phyloP scores from a whole-genome alignment of 2,113 vertebrate species.

The Zootoca vivipara region DNA sequence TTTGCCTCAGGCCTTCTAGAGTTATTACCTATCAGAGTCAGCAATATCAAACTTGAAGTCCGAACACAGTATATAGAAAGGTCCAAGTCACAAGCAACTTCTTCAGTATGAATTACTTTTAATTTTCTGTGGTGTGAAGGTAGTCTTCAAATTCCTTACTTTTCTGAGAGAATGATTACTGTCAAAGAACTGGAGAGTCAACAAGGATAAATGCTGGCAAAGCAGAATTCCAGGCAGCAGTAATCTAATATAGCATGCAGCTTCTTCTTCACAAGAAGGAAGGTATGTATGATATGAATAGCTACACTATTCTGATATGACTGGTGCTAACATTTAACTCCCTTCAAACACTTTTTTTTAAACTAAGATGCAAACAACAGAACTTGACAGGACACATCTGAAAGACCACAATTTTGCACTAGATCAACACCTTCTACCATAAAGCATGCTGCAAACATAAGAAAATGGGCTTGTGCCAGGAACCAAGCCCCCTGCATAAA shows the following conservation, averaged over 20 bases:
- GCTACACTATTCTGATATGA: not conserved
- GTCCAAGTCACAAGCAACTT: slow-evolving; percentile 49
- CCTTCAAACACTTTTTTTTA: not conserved
- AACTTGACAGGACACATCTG: not conserved
- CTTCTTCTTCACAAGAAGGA: slow-evolving; percentile 21
- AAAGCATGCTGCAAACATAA: slow-evolving; percentile 28
- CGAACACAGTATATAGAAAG: not conserved
- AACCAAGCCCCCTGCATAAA: not conserved
- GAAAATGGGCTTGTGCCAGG: not conserved
- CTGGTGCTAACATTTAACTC: not conserved
- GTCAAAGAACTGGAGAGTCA: not conserved
- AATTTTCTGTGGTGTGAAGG: slow-evolving; percentile 43
- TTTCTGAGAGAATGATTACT: slow-evolving; percentile 40
- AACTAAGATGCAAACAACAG: slow-evolving; percentile 13
- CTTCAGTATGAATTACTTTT: slow-evolving; percentile 48
- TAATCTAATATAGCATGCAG: not conserved
- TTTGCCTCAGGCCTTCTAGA: not conserved
- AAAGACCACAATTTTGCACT: slow-evolving; percentile 8
- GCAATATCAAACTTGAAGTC: not conserved
- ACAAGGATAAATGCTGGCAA: slow-evolving; percentile 19
- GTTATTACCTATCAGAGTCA: not conserved
- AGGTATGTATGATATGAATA: slow-evolving; percentile 3
- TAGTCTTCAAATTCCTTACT: slow-evolving; percentile 43
- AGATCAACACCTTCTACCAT: slow-evolving; percentile 14
- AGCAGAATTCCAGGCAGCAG: slow-evolving; percentile 11